Evolutionary conservation across 2,113 vertebrate genomes (phyloP).

Genomic region (Galemys pyrenaicus): DNA sequence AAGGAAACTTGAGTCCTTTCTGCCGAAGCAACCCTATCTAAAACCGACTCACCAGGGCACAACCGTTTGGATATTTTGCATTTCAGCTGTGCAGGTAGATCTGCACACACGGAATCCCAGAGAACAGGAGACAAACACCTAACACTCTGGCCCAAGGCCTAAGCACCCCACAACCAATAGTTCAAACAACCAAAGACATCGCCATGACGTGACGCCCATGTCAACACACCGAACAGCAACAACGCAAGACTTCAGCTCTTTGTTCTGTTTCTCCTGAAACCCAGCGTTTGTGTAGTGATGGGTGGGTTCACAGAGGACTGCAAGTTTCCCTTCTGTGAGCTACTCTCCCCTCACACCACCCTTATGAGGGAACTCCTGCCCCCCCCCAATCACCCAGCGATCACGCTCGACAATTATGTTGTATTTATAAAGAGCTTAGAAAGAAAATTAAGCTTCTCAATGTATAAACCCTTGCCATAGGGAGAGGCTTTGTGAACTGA

Average conservation of each 20-base stretch:
- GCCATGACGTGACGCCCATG: neutral
- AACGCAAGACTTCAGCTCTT: neutral
- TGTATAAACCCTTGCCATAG: constrained; percentile 50
- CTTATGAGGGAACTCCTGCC: neutral
- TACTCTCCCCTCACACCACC: neutral
- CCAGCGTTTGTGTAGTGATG: neutral
- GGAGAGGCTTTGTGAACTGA: constrained; percentile 51
- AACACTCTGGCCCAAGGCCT: neutral
- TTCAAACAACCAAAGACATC: neutral
- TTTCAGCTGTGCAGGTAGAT: neutral
- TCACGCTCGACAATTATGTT: neutral
- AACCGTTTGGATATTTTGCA: neutral
- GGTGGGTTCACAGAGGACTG: neutral
- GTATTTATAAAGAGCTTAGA: constrained; percentile 49
- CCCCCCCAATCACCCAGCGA: neutral
- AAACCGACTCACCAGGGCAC: neutral
- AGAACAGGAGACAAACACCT: neutral
- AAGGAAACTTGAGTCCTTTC: neutral
- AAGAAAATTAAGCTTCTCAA: constrained; percentile 61
- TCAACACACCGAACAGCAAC: neutral
- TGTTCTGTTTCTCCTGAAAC: neutral
- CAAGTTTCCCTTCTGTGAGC: neutral
- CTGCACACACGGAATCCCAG: constrained; percentile 1
- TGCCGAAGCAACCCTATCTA: neutral
- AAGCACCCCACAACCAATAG: neutral